These are phyloP conservation scores for Petrocephalus zakoni DNA, from an alignment of 2,113 vertebrate species.

Conservation along the genomic window DNA sequence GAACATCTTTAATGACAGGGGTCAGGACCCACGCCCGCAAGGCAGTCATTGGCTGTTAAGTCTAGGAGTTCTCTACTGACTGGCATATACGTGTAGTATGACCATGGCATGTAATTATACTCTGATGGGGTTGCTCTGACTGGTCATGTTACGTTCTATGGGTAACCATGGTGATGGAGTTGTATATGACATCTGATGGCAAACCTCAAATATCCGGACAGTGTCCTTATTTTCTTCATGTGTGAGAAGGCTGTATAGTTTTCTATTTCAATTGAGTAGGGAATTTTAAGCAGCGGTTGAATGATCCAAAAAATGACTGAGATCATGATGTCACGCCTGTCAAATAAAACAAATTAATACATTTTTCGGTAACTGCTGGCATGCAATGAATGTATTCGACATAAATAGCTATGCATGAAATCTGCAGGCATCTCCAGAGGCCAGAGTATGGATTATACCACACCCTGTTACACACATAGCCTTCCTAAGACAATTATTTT, in stretches of 20 bases:
- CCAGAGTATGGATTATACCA: background rate
- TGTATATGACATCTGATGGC: background rate
- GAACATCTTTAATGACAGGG: background rate
- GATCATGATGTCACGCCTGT: background rate
- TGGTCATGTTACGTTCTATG: background rate
- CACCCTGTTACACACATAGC: background rate
- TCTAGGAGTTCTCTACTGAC: slow-evolving; percentile 39
- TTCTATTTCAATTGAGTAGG: background rate
- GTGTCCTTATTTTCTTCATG: background rate
- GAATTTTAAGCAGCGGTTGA: background rate
- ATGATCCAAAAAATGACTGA: background rate
- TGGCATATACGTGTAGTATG: slow-evolving; percentile 14
- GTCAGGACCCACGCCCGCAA: background rate
- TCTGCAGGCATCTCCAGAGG: background rate
- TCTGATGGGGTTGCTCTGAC: background rate
- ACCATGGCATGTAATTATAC: background rate
- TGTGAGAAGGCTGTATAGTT: background rate
- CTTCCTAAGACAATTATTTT: background rate
- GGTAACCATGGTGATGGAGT: background rate
- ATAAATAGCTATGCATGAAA: background rate
- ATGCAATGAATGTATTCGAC: background rate
- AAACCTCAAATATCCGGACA: background rate
- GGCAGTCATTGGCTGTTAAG: background rate
- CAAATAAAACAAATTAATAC: background rate
- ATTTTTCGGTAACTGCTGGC: background rate